Conservation (phyloP, 2,797 vertebrate species). For the Sebastes melanostomus region DNA sequence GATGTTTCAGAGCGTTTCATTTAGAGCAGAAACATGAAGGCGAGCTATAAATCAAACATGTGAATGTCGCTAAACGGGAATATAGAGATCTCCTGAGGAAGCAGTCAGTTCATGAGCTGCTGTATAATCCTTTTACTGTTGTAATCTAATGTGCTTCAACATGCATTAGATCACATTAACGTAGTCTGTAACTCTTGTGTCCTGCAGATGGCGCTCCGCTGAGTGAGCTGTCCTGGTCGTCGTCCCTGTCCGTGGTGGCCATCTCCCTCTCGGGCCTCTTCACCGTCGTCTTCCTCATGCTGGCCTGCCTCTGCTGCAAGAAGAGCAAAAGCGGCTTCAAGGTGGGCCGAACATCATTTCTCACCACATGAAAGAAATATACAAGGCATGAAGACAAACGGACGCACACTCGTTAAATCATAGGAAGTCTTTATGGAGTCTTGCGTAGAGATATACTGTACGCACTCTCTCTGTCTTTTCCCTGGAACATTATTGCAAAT, state of each 20-base stretch:
- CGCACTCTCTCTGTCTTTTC: background rate
- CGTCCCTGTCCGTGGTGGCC: constrained; percentile 87
- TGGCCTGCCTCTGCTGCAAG: constrained; percentile 95
- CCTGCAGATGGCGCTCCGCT: constrained; percentile 85
- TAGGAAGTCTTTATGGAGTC: background rate
- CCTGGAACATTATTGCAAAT: background rate
- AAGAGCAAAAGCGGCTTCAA: constrained; percentile 91
- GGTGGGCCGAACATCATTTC: constrained; percentile 74
- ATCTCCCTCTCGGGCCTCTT: constrained; percentile 92
- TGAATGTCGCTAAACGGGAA: background rate
- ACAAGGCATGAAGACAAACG: background rate
- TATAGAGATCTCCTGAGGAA: background rate
- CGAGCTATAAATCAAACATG: constrained; percentile 2
- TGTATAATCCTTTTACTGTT: background rate
- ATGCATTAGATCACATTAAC: background rate
- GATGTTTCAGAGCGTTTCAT: constrained; percentile 2
- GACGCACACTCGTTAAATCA: background rate
- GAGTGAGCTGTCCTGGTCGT: constrained; percentile 90
- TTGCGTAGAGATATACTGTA: background rate
- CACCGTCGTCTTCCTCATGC: constrained; percentile 92
- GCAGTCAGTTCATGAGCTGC: background rate
- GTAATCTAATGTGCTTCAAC: background rate
- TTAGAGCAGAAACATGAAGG: background rate
- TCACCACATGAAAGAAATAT: background rate
- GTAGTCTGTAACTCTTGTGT: background rate